Conservation (phyloP, 1,140 invertebrate genomes). For the Drosophila ohnishii region DNA sequence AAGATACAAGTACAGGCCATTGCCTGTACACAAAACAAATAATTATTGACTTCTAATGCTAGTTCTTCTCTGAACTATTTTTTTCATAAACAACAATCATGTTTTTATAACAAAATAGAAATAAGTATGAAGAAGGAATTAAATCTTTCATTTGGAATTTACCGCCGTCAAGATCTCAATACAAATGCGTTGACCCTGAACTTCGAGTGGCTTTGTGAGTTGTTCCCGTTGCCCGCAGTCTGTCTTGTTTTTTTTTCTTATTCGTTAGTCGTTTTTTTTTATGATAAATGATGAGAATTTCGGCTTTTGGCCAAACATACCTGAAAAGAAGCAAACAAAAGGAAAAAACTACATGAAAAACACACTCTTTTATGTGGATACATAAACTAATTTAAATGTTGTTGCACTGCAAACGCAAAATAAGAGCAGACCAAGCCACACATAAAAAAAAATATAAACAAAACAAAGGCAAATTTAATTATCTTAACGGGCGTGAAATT, state of each 20-base stretch:
- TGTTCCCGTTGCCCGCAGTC: conserved; percentile 10
- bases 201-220: conserved; percentile 15
- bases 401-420: conserved; percentile 44
- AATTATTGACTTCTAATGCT: neutral
- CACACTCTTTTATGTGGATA: conserved; percentile 42
- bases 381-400: conserved; percentile 50
- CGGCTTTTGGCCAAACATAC: conserved; percentile 31
- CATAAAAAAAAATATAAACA: conserved; percentile 38
- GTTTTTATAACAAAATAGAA: neutral
- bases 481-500: conserved; percentile 48
- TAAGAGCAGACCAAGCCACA: conserved; percentile 14
- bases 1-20: neutral
- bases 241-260: conserved; percentile 8
- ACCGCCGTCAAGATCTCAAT: conserved; percentile 10
- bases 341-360: conserved; percentile 46
- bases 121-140: neutral
- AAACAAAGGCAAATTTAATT: conserved; percentile 56
- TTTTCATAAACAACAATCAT: neutral
- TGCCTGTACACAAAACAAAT: conserved; percentile 12
- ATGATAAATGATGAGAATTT: conserved; percentile 37
- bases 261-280: conserved; percentile 6
- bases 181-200: conserved; percentile 36
- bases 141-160: conserved; percentile 1
- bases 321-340: conserved; percentile 50
- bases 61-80: neutral